Conservation (phyloP, 1,140 invertebrate genomes). For the Hormaphis cornu region DNA sequence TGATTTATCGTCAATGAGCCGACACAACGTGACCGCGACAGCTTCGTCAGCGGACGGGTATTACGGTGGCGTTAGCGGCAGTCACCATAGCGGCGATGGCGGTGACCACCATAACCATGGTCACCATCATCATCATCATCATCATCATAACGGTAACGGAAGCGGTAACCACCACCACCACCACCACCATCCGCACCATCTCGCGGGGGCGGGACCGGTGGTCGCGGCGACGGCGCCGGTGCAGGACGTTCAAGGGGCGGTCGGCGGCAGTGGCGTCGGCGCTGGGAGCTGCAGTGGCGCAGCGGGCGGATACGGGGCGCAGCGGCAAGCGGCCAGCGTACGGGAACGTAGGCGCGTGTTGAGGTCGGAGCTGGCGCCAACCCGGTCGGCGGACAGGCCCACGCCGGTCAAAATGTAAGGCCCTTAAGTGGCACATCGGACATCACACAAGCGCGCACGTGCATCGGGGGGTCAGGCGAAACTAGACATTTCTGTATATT, state of each 20-base stretch:
- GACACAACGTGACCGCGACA: constrained; percentile 1
- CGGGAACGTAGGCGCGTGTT: constrained; percentile 92
- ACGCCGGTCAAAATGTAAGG: constrained; percentile 42
- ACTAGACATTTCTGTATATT: not conserved
- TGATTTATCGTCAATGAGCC: constrained; percentile 8
- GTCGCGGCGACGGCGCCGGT: too few relatives aligned
- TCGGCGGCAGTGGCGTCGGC: constrained; percentile 40
- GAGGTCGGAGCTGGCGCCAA: constrained; percentile 55
- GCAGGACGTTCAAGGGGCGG: not conserved
- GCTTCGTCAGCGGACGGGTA: too few relatives aligned
- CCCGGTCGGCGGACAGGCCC: constrained; percentile 36
- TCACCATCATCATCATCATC: not conserved
- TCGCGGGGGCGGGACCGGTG: not conserved
- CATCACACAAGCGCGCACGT: not conserved
- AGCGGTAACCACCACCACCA: not conserved
- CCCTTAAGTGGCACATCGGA: constrained; percentile 14
- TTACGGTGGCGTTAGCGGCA: not conserved
- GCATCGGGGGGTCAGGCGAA: not conserved
- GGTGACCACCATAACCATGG: not conserved
- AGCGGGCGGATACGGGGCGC: constrained; percentile 73
- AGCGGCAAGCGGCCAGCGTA: constrained; percentile 83
- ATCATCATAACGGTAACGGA: not conserved
- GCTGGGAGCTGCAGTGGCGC: constrained; percentile 35
- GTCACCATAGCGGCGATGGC: not conserved
- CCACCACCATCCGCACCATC: constrained; percentile 32